Evolutionary conservation across 2,113 vertebrate genomes (phyloP), one percentile per base, ranked within the genome.

Genomic region (Maccullochella peelii): DNA sequence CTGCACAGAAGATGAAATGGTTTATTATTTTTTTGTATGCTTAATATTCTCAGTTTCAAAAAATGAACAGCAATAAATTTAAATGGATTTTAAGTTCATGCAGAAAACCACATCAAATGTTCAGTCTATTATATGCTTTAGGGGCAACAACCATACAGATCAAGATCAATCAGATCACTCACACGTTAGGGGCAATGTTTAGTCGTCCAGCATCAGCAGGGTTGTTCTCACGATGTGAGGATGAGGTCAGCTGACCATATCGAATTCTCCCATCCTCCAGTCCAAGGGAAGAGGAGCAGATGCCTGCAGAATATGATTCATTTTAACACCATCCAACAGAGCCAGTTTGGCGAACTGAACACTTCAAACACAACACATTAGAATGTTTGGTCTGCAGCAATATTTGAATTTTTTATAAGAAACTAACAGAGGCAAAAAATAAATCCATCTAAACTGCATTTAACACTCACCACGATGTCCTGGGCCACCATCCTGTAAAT

Each of bases 141-240:
- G 0, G 14, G 38, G 5, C 1, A 11, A 16, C 6, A 2, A 33
- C 15, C 3, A 1, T 8, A 12, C 25, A 38, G 33, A 33, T 33
- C 33, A 27, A 42, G 15, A 62, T 18, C 33, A 33, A 38, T 38
- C 14, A 25, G 9, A 27, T 40, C 20, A 87, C 96, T 93, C 73
- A 97, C 96, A 96, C 93, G 9, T 96, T 97, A 6, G 96, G 95
- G 14, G 94, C 82, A 0, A 95, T 92, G 87, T 96, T 96, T 2
- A 97, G 95, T 3, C 96, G 95, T 1, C 96, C 96, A 0, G 95
- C 95, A 6, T 96, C 96, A 0, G 96, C 95, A 4, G 96, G 95
- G 66, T 95, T 96, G 87, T 96, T 96, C 30, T 95, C 95, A 1
- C 85, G 91, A 69, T 93, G 73, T 1, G 96, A 95, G 5, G 96